phyloP scores from a whole-genome alignment of 2,888 invertebrate genomes.

The Gibbula magus region DNA sequence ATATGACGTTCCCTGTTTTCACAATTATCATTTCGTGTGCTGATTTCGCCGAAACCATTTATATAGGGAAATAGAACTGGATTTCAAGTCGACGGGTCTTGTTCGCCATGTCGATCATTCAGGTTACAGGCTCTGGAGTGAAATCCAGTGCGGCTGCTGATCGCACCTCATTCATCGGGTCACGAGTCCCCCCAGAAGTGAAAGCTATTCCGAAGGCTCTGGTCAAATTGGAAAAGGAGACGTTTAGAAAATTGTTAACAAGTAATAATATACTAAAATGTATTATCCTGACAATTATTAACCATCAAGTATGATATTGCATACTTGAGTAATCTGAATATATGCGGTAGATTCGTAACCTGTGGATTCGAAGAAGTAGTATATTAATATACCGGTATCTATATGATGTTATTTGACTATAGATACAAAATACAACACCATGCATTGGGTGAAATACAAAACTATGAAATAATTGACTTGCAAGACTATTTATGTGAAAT shows the following conservation, averaged over 20 bases:
- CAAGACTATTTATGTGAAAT: no score
- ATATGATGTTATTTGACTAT: no score
- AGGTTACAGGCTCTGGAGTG: conserved; percentile 66
- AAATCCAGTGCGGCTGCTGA: conserved; percentile 50
- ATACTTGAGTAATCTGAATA: no score
- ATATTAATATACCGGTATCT: no score
- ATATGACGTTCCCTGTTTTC: not conserved
- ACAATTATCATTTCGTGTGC: not conserved
- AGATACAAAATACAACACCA: no score
- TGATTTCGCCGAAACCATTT: not conserved
- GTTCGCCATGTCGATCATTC: conserved; percentile 64
- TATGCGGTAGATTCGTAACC: no score
- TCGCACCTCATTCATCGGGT: conserved; percentile 68
- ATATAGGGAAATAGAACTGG: not conserved
- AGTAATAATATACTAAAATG: conserved; percentile 45
- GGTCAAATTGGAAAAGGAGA: conserved; percentile 60
- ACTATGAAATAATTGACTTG: no score
- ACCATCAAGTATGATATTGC: no score
- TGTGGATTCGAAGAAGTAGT: no score
- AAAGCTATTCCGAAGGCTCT: conserved; percentile 63
- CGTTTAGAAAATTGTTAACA: conserved; percentile 64
- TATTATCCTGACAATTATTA: no score
- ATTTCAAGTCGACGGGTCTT: not conserved
- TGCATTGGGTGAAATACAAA: no score
- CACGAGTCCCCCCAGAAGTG: conserved; percentile 64